Base-by-base conservation (phyloP, 2,113 vertebrate genomes). In the Alexandromys fortis region DNA sequence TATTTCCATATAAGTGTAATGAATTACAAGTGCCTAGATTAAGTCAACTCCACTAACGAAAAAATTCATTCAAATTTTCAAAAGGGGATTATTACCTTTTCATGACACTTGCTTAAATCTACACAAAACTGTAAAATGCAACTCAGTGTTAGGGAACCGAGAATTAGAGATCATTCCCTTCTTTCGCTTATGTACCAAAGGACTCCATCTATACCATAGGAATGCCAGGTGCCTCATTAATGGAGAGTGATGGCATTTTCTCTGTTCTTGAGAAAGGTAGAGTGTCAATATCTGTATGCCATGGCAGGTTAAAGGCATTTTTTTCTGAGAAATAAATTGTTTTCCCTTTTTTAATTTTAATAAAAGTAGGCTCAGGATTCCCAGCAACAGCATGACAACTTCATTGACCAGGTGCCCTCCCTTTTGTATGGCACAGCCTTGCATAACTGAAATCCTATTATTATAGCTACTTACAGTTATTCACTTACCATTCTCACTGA, bases 381-480 rank as follows among this genome's bases (percentile, higher is more conserved):
- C 33, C 47, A 17, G 6, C 11, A 38, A 19, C 0, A 63, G 0
- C 0, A 14, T 0, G 38, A 3, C 35, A 73, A 0, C 11, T 93
- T 55, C 30, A 68, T 22, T 73, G 13, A 68, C 11, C 5, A n/a
- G 2, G 17, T 30, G 0, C 26, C 13, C 5, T 85, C 30, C 73
- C 4, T 14, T 49, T 49, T 58, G 55, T 14, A 52, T 13, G 17
- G 42, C 12, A 28, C 30, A 90, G 30, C 2, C 22, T 14, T 68
- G 45, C 6, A 85, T 26, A 77, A 38, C 1, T 21, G 0, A 55
- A n/a, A 86, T 16, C 8, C 5, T 16, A 21, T 55, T 47, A 55
- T 14, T 65, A 5, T 19, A 14, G 4, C 45, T 16, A 3, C 22
- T 45, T 7, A 92, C 5, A 35, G 42, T 8, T 28, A 55, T 5